phyloP scores from a whole-genome alignment of 2,888 invertebrate genomes.

The Archaeoteleia sp. region DNA sequence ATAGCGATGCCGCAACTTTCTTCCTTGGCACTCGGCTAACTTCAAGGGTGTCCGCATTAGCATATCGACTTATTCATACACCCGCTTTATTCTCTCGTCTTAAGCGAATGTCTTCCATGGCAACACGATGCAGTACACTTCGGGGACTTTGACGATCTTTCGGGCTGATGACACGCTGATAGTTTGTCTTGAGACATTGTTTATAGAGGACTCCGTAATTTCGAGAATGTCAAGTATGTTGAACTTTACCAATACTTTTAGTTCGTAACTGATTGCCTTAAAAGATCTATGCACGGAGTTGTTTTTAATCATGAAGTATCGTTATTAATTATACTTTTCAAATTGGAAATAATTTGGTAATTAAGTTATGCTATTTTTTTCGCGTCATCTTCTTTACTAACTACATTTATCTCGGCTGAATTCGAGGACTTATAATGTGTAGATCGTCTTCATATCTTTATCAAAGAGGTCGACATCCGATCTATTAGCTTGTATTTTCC shows the following conservation, averaged over 20 bases:
- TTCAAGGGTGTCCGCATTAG: slow-evolving; percentile 68
- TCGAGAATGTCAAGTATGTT: slow-evolving; percentile 4
- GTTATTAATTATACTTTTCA: background rate
- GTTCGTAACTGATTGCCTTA: background rate
- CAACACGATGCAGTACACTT: slow-evolving; percentile 35
- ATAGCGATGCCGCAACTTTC: slow-evolving; percentile 61
- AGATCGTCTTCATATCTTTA: no score
- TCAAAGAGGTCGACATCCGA: no score
- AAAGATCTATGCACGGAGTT: background rate
- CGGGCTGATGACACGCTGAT: slow-evolving; percentile 22
- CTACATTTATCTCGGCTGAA: no score
- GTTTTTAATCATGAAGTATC: background rate
- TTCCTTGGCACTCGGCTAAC: slow-evolving; percentile 63
- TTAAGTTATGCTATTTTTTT: no score
- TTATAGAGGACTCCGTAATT: slow-evolving; percentile 13
- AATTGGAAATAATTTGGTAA: no score
- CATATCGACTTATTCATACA: slow-evolving; percentile 73
- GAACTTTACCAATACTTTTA: slow-evolving; percentile 1
- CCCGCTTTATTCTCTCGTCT: slow-evolving; percentile 55
- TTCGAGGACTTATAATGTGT: no score
- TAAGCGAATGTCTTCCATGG: slow-evolving; percentile 40
- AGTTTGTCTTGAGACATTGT: slow-evolving; percentile 14
- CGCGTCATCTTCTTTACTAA: no score
- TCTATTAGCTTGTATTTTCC: no score
- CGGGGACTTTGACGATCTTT: slow-evolving; percentile 31